Evolutionary conservation across 2,888 invertebrate species (phyloP).

Genomic region (Listrodromus nycthemerus): DNA sequence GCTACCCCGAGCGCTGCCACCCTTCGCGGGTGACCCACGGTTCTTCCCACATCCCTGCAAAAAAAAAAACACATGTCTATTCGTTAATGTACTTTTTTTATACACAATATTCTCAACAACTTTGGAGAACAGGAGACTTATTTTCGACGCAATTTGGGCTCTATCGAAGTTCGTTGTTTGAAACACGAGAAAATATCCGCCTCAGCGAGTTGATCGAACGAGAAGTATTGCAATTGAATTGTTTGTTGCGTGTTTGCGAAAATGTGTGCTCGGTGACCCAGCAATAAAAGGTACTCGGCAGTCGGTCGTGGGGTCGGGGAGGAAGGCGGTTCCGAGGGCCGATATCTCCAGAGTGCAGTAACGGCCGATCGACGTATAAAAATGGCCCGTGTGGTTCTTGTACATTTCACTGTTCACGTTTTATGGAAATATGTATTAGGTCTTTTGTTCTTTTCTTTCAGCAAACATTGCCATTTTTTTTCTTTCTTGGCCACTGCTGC

Average conservation of each 20-base stretch:
- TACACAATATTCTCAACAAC: neutral
- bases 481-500: neutral
- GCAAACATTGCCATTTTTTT: neutral
- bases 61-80: neutral
- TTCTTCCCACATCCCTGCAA: constrained; percentile 81
- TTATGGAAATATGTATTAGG: constrained; percentile 28
- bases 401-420: constrained; percentile 6
- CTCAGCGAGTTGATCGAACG: constrained; percentile 14
- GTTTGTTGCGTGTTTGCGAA: constrained; percentile 41
- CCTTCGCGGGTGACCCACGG: constrained; percentile 78
- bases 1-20: constrained; percentile 75
- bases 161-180: constrained; percentile 18
- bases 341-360: constrained; percentile 59
- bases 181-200: constrained; percentile 18
- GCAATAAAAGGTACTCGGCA: constrained; percentile 50
- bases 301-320: neutral
- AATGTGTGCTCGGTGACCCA: constrained; percentile 62
- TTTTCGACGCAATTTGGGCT: neutral
- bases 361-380: constrained; percentile 33
- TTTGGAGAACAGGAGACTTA: constrained; percentile 1
- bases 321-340: neutral
- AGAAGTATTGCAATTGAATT: constrained; percentile 41
- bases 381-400: neutral
- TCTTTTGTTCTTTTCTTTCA: constrained; percentile 10
- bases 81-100: constrained; percentile 4